Base-by-base conservation (phyloP, 53 echinoderm and acorn worm species). In the Zoroaster sp. region DNA sequence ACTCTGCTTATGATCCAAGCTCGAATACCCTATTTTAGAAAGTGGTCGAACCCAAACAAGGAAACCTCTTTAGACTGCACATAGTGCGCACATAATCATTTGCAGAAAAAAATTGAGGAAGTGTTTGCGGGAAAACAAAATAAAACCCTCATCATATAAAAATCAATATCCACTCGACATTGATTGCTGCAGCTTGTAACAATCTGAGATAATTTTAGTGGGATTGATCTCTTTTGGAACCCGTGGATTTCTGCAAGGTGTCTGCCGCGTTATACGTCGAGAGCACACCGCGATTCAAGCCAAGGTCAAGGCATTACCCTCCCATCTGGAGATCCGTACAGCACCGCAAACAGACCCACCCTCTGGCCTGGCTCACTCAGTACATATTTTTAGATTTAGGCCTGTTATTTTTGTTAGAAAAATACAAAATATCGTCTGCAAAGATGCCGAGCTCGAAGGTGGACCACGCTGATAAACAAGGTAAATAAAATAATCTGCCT, bases 1-100 rank as follows among this genome's bases (percentile, higher is more conserved):
- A n/a, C n/a, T n/a, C n/a, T n/a, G n/a, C n/a, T n/a, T n/a, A n/a
- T n/a, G n/a, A n/a, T n/a, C n/a, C n/a, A n/a, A n/a, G n/a, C n/a
- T n/a, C n/a, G n/a, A n/a, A n/a, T n/a, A 28, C 46, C 30, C 69
- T 36, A 33, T 66, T 71, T 18, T 2, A 2, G 2, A 70, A 71
- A 82, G 34, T 85, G 85, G 85, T 85, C 66, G 70, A n/a, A 23
- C 17, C 85, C 85, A 85, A 85, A 85, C 71, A 85, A 70, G 85
- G 85, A 85, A 85, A 70, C 71, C 74, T 70, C 46, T 25, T 11
- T 71, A n/a, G 35, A 59, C 35, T 13, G 32, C 18, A 76, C 34
- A 12, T 23, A 71, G 40, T 35, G 20, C 6, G 45, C 47, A 31
- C 44, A 44, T 43, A 66, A 69, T 32, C 15, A 30, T 31, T 49